A percentile compares a stretch with the other conserved stretches of the same genome.
phyloP scores from a whole-genome alignment of 2,113 vertebrate genomes.

The Glaucidium brasilianum region DNA sequence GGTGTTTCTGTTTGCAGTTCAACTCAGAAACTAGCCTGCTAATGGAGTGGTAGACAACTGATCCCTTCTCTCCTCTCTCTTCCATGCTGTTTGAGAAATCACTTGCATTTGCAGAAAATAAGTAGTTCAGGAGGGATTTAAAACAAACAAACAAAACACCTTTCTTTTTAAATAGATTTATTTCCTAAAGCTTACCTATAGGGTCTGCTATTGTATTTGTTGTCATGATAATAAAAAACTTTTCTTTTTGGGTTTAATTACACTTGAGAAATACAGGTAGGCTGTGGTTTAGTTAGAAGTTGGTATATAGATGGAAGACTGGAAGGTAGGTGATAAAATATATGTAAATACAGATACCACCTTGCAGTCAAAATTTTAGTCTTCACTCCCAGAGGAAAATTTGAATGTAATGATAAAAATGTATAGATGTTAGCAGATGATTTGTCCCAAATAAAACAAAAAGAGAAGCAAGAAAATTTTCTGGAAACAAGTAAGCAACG shows the following conservation, averaged over 20 bases:
- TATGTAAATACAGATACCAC: neutral
- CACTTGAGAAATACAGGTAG: neutral
- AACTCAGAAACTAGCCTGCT: neutral
- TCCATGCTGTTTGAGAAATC: neutral
- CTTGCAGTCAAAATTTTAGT: neutral
- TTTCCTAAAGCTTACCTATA: neutral
- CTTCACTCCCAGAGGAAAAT: neutral
- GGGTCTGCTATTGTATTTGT: neutral
- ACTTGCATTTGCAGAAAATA: neutral
- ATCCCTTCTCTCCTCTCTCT: neutral
- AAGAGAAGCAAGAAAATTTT: neutral
- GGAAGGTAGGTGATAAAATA: neutral
- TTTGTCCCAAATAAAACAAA: neutral
- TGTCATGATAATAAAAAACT: neutral
- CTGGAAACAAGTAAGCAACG: neutral
- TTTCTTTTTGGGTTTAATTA: neutral
- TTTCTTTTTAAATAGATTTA: neutral
- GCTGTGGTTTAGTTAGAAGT: neutral
- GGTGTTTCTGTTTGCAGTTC: neutral
- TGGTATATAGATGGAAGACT: neutral
- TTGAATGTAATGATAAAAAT: neutral
- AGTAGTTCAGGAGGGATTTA: neutral
- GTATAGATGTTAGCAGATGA: neutral
- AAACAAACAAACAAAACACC: no score
- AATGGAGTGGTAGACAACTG: neutral